Conservation (phyloP, 2,113 vertebrate species). For the Lanius collurio region DNA sequence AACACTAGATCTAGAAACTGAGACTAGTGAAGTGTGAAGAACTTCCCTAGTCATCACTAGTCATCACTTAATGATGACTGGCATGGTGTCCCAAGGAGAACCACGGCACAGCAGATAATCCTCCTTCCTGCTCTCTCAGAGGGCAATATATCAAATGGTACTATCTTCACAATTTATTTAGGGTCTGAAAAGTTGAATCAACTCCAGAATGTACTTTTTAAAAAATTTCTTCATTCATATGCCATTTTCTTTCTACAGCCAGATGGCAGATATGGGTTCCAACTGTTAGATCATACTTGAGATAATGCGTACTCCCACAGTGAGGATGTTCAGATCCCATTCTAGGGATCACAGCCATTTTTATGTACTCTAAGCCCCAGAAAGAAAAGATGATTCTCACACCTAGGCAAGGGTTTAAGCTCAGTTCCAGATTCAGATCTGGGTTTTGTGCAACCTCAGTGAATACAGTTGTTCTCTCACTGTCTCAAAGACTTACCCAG, state of each 20-base stretch:
- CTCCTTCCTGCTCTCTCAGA: neutral
- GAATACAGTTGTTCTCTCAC: neutral
- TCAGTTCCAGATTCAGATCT: neutral
- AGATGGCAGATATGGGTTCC: neutral
- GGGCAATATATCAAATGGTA: neutral
- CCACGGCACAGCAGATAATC: neutral
- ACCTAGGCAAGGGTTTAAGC: neutral
- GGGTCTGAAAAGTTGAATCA: neutral
- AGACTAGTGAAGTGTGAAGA: conserved; percentile 1
- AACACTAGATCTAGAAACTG: neutral
- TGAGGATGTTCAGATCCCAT: neutral
- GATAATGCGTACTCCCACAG: neutral
- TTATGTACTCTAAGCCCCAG: neutral
- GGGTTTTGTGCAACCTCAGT: neutral
- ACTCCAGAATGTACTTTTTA: neutral
- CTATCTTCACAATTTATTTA: neutral
- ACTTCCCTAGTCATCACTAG: neutral
- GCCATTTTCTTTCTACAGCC: neutral
- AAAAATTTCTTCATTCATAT: neutral
- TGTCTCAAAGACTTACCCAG: neutral
- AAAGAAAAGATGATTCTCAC: neutral
- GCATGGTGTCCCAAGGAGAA: neutral
- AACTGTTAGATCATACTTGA: neutral
- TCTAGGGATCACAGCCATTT: neutral
- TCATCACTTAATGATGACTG: neutral